These are phyloP conservation scores for Benthosema pterotum DNA, from an alignment of 2,797 vertebrate species.

Conservation along the genomic window DNA sequence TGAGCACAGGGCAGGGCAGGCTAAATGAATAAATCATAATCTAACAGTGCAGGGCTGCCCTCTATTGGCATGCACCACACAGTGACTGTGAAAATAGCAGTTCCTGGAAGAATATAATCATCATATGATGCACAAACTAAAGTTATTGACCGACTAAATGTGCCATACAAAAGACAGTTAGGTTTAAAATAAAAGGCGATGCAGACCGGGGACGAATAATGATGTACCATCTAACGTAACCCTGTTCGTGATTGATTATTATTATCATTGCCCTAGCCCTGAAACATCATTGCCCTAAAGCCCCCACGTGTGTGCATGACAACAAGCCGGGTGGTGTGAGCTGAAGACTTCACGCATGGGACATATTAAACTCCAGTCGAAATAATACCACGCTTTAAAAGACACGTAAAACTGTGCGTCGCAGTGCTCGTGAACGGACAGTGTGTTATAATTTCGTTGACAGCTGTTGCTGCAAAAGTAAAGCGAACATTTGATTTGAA, in stretches of 20 bases:
- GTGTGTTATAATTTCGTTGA: background rate
- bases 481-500: background rate
- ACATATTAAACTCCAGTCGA: background rate
- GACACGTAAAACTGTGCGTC: background rate
- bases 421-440: no score
- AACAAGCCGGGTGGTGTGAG: background rate
- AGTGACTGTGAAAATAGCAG: slow-evolving; percentile 11
- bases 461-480: background rate
- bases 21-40: slow-evolving; percentile 2
- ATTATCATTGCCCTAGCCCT: no score
- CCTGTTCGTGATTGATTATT: background rate
- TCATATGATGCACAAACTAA: no score
- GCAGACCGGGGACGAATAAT: background rate
- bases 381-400: background rate
- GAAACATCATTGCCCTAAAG: no score
- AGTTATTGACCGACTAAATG: no score
- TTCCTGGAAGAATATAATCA: background rate
- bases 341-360: background rate
- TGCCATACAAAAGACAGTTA: background rate
- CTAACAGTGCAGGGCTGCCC: slow-evolving; percentile 53
- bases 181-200: background rate
- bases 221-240: background rate
- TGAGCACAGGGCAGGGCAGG: no score
- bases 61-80: slow-evolving; percentile 58
- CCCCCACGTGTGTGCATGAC: slow-evolving; percentile 46